Base-by-base conservation (phyloP, 53 echinoderm and acorn worm genomes). In the Glandiceps talaboti region DNA sequence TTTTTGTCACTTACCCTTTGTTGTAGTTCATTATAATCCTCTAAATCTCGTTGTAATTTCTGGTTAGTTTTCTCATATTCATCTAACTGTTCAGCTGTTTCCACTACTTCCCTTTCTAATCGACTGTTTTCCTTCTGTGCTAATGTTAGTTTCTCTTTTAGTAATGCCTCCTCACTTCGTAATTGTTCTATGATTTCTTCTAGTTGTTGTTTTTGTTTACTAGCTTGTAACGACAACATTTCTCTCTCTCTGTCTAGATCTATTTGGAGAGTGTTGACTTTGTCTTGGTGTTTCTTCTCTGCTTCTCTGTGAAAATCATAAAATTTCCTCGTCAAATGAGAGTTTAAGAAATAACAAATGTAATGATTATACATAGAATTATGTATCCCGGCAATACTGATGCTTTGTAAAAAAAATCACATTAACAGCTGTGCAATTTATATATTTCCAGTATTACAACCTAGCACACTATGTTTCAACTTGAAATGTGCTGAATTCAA, bases 11-110 rank as follows among this genome's bases (percentile, higher is more conserved):
- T 87, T 79, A 99, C 99, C 86, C 99, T 89, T 32, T 93, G 93
- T 73, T 99, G 93, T 74, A 99, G 90, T 86, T 93, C 93, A 74
- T 90, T 84, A 83, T 93, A 99, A 25, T 92, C 99, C 33, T 94
- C 93, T 32, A 99, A 33, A 76, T 99, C 99, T 82, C 91, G 72
- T 81, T 99, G 99, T 76, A 94, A 91, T 30, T 99, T 99, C 31
- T 85, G 88, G 25, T 94, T 94, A 0, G 90, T 89, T 83, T 99
- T 99, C 85, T 99, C 85, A 77, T 85, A 82, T 0, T 91, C 99
- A 14, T 83, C 30, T 1, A 99, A 80, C 29, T 89, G 89, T 82
- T 99, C 99, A 14, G 90, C 88, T 26, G 89, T 90, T 64, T 99
- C 91, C 1, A 80, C 83, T 20, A 93, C 82, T 0, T 99, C 99